phyloP scores from a whole-genome alignment of 2,797 vertebrate genomes.

The Eulemur albifrons region DNA sequence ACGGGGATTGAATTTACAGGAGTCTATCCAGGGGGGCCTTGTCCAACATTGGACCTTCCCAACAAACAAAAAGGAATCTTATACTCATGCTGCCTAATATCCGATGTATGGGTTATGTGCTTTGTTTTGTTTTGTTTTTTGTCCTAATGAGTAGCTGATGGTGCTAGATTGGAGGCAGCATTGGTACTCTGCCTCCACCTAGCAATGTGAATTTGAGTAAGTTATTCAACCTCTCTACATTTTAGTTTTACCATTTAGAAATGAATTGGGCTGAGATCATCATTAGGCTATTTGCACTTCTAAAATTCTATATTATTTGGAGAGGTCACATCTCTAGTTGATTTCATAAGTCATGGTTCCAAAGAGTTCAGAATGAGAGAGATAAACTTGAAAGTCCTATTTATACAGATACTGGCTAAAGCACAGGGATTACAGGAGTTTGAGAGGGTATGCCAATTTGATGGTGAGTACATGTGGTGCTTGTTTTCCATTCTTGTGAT shows the following conservation, averaged over 20 bases:
- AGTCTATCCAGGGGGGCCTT: neutral
- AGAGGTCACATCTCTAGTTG: neutral
- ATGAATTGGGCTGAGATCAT: neutral
- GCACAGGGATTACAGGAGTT: neutral
- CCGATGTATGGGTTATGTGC: accelerated
- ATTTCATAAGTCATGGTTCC: neutral
- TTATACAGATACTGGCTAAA: neutral
- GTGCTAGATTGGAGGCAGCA: neutral
- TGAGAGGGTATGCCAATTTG: neutral
- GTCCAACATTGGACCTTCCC: neutral
- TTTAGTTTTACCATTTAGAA: neutral
- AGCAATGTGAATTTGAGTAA: neutral
- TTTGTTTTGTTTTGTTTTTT: no score
- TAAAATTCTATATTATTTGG: neutral
- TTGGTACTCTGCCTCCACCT: neutral
- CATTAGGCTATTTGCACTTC: neutral
- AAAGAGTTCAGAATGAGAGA: neutral
- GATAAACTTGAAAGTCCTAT: neutral
- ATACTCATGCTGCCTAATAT: neutral
- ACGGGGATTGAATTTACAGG: neutral
- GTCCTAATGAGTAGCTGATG: neutral
- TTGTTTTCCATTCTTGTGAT: no score
- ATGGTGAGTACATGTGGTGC: no score
- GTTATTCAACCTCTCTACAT: neutral
- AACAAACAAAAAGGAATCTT: neutral